These are phyloP conservation scores for Pollenia angustigena DNA, from an alignment of 2,888 invertebrate genomes.

Conservation along the genomic window DNA sequence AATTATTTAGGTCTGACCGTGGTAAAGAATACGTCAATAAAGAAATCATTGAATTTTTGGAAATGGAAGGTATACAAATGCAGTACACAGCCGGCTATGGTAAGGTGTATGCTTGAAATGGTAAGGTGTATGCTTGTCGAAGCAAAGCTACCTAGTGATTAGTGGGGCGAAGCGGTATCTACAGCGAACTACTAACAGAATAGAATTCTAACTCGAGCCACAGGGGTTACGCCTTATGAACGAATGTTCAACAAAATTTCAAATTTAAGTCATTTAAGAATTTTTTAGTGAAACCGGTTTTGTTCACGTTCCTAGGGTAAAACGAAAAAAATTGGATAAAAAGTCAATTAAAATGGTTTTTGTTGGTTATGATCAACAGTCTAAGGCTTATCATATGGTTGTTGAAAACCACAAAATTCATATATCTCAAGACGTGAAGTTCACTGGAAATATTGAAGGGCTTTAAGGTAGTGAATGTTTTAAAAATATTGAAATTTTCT, in stretches of 20 bases:
- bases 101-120: constrained; percentile 26
- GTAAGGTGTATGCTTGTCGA: constrained; percentile 1
- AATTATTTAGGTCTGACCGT: no score
- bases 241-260: no score
- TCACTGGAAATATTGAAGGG: no score
- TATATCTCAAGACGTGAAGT: background rate
- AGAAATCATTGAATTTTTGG: no score
- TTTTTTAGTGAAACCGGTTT: background rate
- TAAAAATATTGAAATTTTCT: background rate
- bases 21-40: no score
- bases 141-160: background rate
- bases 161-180: constrained; percentile 21
- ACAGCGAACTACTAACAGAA: constrained; percentile 35
- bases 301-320: background rate
- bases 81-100: constrained; percentile 44
- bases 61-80: no score
- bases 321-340: no score
- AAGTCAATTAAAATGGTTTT: no score
- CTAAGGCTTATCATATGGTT: background rate
- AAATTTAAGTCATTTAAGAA: no score
- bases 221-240: no score
- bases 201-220: no score
- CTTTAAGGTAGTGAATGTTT: background rate
- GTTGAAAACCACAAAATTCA: background rate
- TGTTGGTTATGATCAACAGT: no score